phyloP scores from a whole-genome alignment of 1,140 invertebrate species.

The Bombyx mandarina region DNA sequence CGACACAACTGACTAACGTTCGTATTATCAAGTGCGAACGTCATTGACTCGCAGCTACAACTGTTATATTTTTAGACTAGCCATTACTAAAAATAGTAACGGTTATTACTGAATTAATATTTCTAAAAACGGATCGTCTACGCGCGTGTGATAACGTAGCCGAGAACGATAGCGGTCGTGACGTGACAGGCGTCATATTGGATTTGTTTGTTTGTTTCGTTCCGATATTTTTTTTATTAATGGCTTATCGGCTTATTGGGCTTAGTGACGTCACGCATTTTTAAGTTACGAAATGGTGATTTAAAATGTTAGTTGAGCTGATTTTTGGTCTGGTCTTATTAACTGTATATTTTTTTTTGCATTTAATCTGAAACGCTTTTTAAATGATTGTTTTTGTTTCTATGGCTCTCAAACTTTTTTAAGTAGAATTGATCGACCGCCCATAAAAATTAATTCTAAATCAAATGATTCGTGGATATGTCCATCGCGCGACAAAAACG shows the following conservation, averaged over 20 bases:
- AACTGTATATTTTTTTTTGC: not conserved
- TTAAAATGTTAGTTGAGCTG: not conserved
- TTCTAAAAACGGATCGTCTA: constrained; percentile 69
- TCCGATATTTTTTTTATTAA: constrained; percentile 19
- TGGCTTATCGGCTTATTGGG: not conserved
- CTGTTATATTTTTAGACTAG: constrained; percentile 65
- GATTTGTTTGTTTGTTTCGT: constrained; percentile 39
- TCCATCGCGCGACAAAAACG: no score
- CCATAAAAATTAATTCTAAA: no score
- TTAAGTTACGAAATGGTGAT: not conserved
- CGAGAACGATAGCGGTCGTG: constrained; percentile 55
- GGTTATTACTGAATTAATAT: constrained; percentile 70
- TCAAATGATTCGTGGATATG: no score
- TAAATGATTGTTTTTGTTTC: no score
- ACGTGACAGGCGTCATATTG: constrained; percentile 46
- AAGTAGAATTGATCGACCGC: no score
- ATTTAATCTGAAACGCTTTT: not conserved
- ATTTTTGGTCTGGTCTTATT: no score
- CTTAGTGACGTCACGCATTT: no score
- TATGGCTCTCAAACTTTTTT: no score
- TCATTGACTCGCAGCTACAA: constrained; percentile 47
- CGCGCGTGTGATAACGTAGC: constrained; percentile 54
- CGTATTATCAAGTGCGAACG: constrained; percentile 61
- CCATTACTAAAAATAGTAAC: constrained; percentile 67
- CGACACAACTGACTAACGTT: constrained; percentile 59